Evolutionary conservation across 2,797 vertebrate genomes (phyloP).

Genomic region (Enteromius unitaeniatus): DNA sequence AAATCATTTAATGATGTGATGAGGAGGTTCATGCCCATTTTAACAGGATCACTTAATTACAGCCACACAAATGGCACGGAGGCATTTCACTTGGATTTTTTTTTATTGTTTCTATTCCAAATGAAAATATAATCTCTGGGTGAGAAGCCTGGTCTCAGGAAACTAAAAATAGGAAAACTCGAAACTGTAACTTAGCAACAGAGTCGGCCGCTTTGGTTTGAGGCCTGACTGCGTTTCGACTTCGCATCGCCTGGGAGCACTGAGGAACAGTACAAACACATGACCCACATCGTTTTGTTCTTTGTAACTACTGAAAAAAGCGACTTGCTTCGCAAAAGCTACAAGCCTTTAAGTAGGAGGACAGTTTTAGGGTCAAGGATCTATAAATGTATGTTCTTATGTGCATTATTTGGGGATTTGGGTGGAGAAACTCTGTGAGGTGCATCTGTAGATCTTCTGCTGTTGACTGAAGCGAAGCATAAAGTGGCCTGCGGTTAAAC

Average conservation of each 20-base stretch:
- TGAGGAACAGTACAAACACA: conserved; percentile 64
- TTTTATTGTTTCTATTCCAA: conserved; percentile 79
- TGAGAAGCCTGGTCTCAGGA: conserved; percentile 74
- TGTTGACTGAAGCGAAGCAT: not conserved
- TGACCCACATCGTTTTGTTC: conserved; percentile 43
- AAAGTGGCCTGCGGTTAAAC: conserved; percentile 14
- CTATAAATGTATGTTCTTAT: conserved; percentile 38
- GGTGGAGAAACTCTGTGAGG: conserved; percentile 4
- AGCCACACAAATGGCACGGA: conserved; percentile 73
- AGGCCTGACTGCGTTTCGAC: conserved; percentile 76
- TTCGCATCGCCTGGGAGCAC: conserved; percentile 70
- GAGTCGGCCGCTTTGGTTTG: conserved; percentile 79
- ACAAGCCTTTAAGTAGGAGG: conserved; percentile 2
- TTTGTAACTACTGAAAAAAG: conserved; percentile 22
- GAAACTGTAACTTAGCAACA: conserved; percentile 86
- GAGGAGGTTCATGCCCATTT: conserved; percentile 13
- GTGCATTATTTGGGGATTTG: conserved; percentile 31
- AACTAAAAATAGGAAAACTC: conserved; percentile 84
- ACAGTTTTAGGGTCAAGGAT: conserved; percentile 35
- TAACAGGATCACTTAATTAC: conserved; percentile 68
- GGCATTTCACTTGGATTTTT: conserved; percentile 70
- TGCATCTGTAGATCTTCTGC: conserved; percentile 6
- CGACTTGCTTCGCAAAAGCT: not conserved
- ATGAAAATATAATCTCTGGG: conserved; percentile 80
- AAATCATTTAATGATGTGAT: conserved; percentile 15